phyloP scores from a whole-genome alignment of 2,888 invertebrate genomes.

The Gari tellinella region DNA sequence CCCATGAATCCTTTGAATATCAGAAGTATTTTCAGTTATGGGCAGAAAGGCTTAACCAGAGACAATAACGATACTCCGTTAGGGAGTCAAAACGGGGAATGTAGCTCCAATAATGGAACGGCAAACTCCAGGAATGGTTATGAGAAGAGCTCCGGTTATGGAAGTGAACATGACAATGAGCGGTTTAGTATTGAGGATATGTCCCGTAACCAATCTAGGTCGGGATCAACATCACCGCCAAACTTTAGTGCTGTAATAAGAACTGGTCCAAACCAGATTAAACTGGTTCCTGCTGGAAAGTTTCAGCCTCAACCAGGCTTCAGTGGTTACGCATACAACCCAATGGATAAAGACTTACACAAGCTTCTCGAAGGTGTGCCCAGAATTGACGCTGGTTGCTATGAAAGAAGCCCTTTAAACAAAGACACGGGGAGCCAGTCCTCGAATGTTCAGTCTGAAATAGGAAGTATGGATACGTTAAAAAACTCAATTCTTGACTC shows the following conservation, averaged over 20 bases:
- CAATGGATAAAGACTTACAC: slow-evolving; percentile 67
- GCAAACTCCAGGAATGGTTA: slow-evolving; percentile 72
- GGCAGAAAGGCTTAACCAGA: slow-evolving; percentile 60
- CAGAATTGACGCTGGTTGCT: slow-evolving; percentile 75
- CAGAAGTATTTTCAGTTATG: slow-evolving; percentile 73
- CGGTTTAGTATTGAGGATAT: slow-evolving; percentile 74
- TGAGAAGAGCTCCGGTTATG: slow-evolving; percentile 80
- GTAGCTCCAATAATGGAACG: slow-evolving; percentile 73
- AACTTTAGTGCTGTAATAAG: slow-evolving; percentile 79
- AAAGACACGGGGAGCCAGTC: slow-evolving; percentile 16
- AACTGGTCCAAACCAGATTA: slow-evolving; percentile 79
- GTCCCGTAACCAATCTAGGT: slow-evolving; percentile 67
- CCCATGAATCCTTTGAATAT: slow-evolving; percentile 78
- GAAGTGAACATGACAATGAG: slow-evolving; percentile 79
- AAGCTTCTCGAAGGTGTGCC: slow-evolving; percentile 76
- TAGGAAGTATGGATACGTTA: slow-evolving; percentile 53
- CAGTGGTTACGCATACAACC: slow-evolving; percentile 54
- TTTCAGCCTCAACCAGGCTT: slow-evolving; percentile 54
- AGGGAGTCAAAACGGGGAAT: slow-evolving; percentile 71
- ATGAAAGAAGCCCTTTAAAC: slow-evolving; percentile 70
- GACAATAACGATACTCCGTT: slow-evolving; percentile 72
- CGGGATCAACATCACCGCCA: slow-evolving; percentile 73
- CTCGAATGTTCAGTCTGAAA: slow-evolving; percentile 50
- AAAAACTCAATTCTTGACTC: slow-evolving; percentile 44
- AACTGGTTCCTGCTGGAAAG: slow-evolving; percentile 75